A percentile compares a stretch with the other conserved stretches of the same genome.
phyloP scores from a whole-genome alignment of 2,113 vertebrate genomes.

The Zonotrichia leucophrys region DNA sequence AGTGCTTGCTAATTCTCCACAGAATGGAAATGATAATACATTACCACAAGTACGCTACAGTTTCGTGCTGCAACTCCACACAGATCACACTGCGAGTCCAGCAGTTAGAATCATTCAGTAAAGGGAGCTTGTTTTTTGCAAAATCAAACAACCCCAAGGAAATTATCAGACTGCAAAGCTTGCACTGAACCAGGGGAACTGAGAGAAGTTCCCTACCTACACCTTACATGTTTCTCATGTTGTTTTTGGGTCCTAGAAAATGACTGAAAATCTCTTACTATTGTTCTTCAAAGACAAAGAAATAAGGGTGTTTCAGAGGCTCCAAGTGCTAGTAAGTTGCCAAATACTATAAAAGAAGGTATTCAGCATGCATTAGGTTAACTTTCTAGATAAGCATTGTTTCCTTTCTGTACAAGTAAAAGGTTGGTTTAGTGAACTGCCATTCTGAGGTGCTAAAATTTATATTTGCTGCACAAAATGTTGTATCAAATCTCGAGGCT shows the following conservation, averaged over 20 bases:
- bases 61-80: neutral
- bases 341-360: neutral
- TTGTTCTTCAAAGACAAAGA: neutral
- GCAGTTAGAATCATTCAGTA: neutral
- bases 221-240: accelerated
- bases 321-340: neutral
- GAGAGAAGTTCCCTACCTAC: neutral
- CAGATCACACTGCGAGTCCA: neutral
- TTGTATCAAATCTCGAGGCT: neutral
- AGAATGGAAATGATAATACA: neutral
- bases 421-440: neutral
- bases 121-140: neutral
- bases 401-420: neutral
- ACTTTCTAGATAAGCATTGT: neutral
- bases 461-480: neutral
- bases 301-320: neutral
- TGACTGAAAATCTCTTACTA: neutral
- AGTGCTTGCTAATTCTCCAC: neutral
- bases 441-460: neutral
- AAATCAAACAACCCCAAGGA: neutral
- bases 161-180: neutral
- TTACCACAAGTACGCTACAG: neutral
- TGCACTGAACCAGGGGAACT: neutral
- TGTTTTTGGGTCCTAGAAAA: neutral
- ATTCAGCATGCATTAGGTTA: neutral